Percentiles rank a stretch among this genome's conserved stretches.
phyloP scores from a whole-genome alignment of 2,888 invertebrate genomes.

The Aricia artaxerxes region DNA sequence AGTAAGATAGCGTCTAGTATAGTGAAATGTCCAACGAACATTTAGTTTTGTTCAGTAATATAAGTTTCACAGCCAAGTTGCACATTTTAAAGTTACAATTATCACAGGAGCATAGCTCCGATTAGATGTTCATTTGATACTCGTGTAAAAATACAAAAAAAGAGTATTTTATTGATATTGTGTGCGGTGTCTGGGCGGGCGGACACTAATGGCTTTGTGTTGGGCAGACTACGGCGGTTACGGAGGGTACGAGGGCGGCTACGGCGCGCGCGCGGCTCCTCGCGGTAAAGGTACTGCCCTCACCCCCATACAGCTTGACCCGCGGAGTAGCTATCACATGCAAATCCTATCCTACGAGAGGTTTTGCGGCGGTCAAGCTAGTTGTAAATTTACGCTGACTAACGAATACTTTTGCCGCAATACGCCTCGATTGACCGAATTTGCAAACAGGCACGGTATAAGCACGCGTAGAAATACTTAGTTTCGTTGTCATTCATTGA shows the following conservation, averaged over 20 bases:
- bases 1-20: conserved; percentile 3
- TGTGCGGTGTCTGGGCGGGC: conserved; percentile 34
- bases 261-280: conserved; percentile 91
- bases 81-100: neutral
- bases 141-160: neutral
- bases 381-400: neutral
- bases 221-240: conserved; percentile 91
- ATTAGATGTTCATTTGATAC: neutral
- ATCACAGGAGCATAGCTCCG: neutral
- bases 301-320: conserved; percentile 43
- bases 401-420: neutral
- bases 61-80: neutral
- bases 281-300: conserved; percentile 91
- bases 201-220: conserved; percentile 77
- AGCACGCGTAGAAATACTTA: conserved; percentile 2
- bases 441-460: conserved; percentile 28
- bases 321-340: conserved; percentile 34
- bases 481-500: neutral
- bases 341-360: conserved; percentile 28
- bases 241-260: conserved; percentile 94
- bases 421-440: conserved; percentile 25
- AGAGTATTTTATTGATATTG: conserved; percentile 41
- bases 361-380: conserved; percentile 24
- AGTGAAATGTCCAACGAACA: neutral
- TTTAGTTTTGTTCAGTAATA: neutral